phyloP scores from a whole-genome alignment of 2,888 invertebrate species.

The Marasmarcha lunaedactyla region DNA sequence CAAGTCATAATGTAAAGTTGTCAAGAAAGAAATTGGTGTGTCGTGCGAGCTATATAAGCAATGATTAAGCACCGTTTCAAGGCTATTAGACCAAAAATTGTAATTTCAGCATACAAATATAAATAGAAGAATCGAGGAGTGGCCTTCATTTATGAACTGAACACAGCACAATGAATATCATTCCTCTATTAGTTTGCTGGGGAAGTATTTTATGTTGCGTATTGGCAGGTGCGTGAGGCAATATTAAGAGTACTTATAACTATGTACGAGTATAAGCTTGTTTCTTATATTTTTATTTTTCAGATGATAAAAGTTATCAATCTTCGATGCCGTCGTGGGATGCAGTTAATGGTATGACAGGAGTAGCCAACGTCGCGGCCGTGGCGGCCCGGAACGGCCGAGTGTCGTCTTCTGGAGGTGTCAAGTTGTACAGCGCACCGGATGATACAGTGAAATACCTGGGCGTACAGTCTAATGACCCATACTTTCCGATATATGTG shows the following conservation, averaged over 20 bases:
- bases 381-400: constrained; percentile 37
- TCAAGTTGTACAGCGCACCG: constrained; percentile 23
- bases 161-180: constrained; percentile 32
- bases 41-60: neutral
- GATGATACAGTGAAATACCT: constrained; percentile 5
- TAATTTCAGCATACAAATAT: constrained; percentile 25
- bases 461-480: neutral
- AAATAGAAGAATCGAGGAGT: constrained; percentile 14
- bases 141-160: constrained; percentile 33
- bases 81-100: constrained; percentile 32
- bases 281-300: too few species aligned
- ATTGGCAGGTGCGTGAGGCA: too few species aligned
- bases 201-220: too few species aligned
- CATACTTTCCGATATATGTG: neutral
- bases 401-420: constrained; percentile 32
- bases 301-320: too few species aligned
- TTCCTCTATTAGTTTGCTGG: constrained; percentile 15
- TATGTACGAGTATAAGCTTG: too few species aligned
- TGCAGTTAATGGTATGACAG: constrained; percentile 18
- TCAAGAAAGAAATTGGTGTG: neutral
- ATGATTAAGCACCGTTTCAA: constrained; percentile 39
- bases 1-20: neutral
- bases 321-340: too few species aligned
- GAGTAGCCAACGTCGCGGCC: constrained; percentile 35
- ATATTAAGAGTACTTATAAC: too few species aligned